Conservation (phyloP, 1,140 invertebrate species). For the Drosophila nigrodunni region DNA sequence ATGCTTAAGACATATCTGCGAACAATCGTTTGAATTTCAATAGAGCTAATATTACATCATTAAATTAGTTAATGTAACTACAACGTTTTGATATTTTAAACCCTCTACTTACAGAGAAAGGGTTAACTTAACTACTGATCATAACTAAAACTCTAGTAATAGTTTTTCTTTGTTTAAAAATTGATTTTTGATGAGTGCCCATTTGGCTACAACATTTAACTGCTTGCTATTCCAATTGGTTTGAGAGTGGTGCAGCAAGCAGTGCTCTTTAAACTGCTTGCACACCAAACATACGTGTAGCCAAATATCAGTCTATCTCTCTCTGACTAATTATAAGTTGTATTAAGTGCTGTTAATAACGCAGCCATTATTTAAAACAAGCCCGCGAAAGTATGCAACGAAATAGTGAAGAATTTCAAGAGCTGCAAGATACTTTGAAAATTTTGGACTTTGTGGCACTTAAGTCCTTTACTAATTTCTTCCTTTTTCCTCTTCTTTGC, state of each 20-base stretch:
- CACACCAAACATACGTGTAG: not conserved
- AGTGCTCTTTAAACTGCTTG: not conserved
- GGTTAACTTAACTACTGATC: no score
- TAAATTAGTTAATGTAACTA: no score
- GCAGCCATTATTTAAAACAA: constrained; percentile 9
- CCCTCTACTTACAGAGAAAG: no score
- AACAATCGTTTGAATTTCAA: no score
- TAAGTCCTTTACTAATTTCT: constrained; percentile 66
- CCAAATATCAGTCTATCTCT: not conserved
- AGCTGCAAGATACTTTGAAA: not conserved
- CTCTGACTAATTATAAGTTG: constrained; percentile 7
- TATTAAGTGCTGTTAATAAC: constrained; percentile 3
- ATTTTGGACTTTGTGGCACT: constrained; percentile 19
- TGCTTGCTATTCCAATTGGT: no score
- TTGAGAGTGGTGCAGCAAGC: not conserved
- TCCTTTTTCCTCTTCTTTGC: constrained; percentile 12
- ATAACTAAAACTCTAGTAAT: no score
- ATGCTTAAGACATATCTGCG: no score
- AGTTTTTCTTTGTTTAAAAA: no score
- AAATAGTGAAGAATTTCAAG: constrained; percentile 14
- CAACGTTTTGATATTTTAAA: no score
- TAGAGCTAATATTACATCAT: no score
- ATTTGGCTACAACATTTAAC: no score
- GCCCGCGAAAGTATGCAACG: constrained; percentile 37
- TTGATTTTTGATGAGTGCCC: no score